Evolutionary conservation across 2,888 invertebrate genomes (phyloP).

Genomic region (Griposia aprilina): DNA sequence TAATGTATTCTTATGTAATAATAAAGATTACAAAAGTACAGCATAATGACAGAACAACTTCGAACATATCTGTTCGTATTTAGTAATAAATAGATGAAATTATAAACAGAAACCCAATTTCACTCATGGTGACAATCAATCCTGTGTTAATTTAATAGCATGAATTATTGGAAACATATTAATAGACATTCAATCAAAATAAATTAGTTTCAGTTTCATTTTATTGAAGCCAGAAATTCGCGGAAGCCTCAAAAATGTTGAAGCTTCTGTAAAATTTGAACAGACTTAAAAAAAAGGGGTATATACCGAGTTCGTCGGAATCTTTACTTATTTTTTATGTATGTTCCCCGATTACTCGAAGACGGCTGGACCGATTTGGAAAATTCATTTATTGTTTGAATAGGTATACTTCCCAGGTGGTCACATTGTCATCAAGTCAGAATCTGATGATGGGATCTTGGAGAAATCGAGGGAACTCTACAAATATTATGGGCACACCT

Average conservation of each 20-base stretch:
- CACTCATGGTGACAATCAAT: slow-evolving; percentile 2
- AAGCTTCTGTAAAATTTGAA: not conserved
- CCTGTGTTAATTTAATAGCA: not conserved
- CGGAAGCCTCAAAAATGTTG: slow-evolving; percentile 4
- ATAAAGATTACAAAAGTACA: not conserved
- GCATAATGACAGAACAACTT: not conserved
- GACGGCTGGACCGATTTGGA: not conserved
- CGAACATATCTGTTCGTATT: not conserved
- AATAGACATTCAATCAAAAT: slow-evolving; percentile 5
- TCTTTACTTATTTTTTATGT: not conserved
- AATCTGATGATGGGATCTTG: not conserved
- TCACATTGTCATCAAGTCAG: not conserved
- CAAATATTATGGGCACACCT: not conserved
- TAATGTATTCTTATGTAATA: too few relatives aligned
- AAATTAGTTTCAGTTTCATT: slow-evolving; percentile 4
- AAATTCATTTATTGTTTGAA: not conserved
- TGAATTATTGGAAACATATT: slow-evolving; percentile 17
- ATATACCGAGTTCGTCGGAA: not conserved
- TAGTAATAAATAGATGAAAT: not conserved
- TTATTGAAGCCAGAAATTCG: slow-evolving; percentile 7
- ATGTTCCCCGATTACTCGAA: not conserved
- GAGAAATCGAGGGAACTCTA: not conserved
- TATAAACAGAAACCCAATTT: not conserved
- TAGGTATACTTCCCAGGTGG: not conserved
- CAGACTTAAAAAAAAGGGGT: not conserved